phyloP scores from a whole-genome alignment of 2,797 vertebrate species.

The Chloroceryle inda region DNA sequence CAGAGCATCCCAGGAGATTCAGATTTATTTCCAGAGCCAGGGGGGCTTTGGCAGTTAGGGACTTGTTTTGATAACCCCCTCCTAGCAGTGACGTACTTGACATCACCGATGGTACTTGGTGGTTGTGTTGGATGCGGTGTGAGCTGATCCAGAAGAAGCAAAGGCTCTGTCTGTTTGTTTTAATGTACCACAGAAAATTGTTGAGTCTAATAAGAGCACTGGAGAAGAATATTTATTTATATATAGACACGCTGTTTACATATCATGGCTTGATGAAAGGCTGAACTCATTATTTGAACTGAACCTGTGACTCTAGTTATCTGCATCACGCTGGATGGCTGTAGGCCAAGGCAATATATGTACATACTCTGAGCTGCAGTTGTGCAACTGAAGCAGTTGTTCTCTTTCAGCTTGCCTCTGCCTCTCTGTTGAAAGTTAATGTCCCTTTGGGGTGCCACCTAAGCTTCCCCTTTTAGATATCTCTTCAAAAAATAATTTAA shows the following conservation, averaged over 20 bases:
- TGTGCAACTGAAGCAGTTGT: background rate
- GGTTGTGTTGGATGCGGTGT: background rate
- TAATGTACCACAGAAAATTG: background rate
- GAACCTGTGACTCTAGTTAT: slow-evolving; percentile 12
- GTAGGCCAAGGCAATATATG: background rate
- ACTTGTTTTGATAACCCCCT: background rate
- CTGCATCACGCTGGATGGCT: background rate
- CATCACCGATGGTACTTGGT: background rate
- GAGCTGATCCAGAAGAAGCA: slow-evolving; percentile 4
- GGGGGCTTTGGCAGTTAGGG: background rate
- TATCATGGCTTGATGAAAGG: slow-evolving; percentile 42
- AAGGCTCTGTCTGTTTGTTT: slow-evolving; percentile 18
- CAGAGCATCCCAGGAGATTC: background rate
- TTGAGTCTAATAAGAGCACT: slow-evolving; percentile 18
- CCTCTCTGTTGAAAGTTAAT: slow-evolving; percentile 2
- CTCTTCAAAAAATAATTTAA: background rate
- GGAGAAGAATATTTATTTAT: slow-evolving; percentile 61
- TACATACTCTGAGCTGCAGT: background rate
- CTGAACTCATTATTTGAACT: background rate
- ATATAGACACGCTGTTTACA: slow-evolving; percentile 34
- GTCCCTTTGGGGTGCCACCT: background rate
- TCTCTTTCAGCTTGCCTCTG: slow-evolving; percentile 6
- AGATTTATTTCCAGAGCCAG: background rate
- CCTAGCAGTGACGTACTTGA: background rate
- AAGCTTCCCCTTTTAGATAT: background rate